Conservation (phyloP, 1,140 invertebrate species). For the Drosophila azteca region DNA sequence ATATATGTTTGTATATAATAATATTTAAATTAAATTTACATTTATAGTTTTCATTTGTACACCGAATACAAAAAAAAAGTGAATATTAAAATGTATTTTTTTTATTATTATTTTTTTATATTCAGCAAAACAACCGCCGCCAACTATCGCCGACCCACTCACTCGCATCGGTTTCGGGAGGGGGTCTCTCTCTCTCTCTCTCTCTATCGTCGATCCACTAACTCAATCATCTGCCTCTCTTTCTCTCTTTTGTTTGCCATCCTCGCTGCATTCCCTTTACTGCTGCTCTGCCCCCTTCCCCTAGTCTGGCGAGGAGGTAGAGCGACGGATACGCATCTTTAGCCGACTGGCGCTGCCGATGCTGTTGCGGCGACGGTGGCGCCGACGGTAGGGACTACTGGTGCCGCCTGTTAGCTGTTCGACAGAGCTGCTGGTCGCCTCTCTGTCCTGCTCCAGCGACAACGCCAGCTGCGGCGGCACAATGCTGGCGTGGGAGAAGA, state of each 20-base stretch:
- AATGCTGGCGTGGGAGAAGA: conserved; percentile 11
- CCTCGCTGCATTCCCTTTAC: neutral
- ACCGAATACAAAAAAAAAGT: conserved; percentile 14
- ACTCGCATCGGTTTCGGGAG: no score
- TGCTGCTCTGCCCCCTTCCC: neutral
- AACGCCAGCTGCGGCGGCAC: conserved; percentile 12
- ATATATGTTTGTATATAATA: conserved; percentile 33
- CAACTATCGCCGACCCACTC: conserved; percentile 10
- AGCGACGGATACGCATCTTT: conserved; percentile 65
- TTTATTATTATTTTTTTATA: neutral
- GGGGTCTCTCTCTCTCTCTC: conserved; percentile 2
- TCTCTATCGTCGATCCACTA: conserved; percentile 6
- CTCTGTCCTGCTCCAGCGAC: conserved; percentile 10
- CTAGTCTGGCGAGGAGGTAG: conserved; percentile 66
- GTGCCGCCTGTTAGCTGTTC: conserved; percentile 58
- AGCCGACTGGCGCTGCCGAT: conserved; percentile 60
- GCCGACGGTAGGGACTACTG: conserved; percentile 50
- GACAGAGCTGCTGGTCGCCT: conserved; percentile 35
- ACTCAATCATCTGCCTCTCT: neutral
- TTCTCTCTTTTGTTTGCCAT: conserved; percentile 17
- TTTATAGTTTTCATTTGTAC: conserved; percentile 41
- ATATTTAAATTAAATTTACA: conserved; percentile 14
- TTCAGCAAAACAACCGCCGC: neutral
- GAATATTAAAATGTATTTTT: neutral
- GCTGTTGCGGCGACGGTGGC: conserved; percentile 60